Conservation (phyloP, 2,797 vertebrate species). For the Natrix natrix region DNA sequence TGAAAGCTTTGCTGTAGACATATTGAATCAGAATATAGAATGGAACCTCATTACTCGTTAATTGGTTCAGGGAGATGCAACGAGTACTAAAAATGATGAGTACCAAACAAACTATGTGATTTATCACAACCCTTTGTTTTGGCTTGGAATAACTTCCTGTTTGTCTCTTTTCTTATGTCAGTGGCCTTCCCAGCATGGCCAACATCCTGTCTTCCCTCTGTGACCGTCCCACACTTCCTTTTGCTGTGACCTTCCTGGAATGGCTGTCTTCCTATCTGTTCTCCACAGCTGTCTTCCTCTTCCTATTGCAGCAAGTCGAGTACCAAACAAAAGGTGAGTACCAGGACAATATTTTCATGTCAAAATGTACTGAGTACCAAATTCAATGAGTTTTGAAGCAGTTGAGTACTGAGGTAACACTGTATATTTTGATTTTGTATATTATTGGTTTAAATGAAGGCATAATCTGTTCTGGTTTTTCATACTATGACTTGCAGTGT, state of each 20-base stretch:
- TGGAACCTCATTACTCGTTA: background rate
- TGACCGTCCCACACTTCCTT: background rate
- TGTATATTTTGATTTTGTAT: background rate
- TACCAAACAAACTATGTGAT: background rate
- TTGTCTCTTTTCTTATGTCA: background rate
- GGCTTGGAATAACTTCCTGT: background rate
- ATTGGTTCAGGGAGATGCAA: background rate
- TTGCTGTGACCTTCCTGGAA: background rate
- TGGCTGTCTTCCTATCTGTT: background rate
- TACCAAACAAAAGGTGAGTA: background rate
- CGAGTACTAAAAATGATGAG: background rate
- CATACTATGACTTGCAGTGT: background rate
- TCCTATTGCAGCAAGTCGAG: background rate
- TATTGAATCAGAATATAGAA: background rate
- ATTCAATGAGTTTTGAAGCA: background rate
- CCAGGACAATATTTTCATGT: background rate
- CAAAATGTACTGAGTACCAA: background rate
- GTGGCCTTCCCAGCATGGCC: background rate
- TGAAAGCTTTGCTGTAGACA: background rate
- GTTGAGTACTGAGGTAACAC: background rate
- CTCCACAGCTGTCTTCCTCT: background rate
- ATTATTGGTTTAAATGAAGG: background rate
- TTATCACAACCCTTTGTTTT: background rate
- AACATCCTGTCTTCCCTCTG: background rate
- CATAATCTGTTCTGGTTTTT: background rate